Base-by-base conservation (phyloP, 2,797 vertebrate species). In the Silurus aristotelis region DNA sequence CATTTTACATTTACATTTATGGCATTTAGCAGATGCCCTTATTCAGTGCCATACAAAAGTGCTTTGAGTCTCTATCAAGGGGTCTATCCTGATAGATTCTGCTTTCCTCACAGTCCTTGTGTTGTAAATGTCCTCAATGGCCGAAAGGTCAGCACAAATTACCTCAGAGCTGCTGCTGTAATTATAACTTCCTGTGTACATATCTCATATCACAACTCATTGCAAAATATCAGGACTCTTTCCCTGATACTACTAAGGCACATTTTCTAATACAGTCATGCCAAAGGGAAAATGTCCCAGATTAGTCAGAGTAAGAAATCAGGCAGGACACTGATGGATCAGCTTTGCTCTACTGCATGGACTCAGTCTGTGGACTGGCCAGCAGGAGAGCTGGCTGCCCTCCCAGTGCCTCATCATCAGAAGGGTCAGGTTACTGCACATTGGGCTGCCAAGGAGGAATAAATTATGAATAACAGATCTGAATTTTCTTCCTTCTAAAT, bases 401-500 rank as follows among this genome's bases (percentile, higher is more conserved):
- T 91, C 92, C 90, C 89, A 81, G 80, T 55, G 52, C 84, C 85
- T 88, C 87, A 87, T 89, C 87, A 92, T 88, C 87, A 48, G 73
- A 31, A 46, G 73, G 80, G 84, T 91, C 87, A 85, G 77, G 38
- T 90, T 90, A 87, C 88, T 14, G 77, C 84, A 72, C 82, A 87
- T 85, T 87, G 89, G 75, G 75, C 87, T 85, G 86, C 88, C 14
- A 58, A 80, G 76, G 82, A 88, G 73, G 91, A 93, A 93, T 92
- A 90, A 93, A 94, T 93, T 92, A 93, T 93, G 87, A 93, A 88
- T 89, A 89, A 88, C 86, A 73, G 55, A 86, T 88, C 61, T 38
- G 87, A 90, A 91, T 87, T 91, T 87, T 91, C 89, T 83, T 55
- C 79, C 83, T 88, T 88, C 86, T 82, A 90, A 87, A 88, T 89